Evolutionary conservation across 2,113 vertebrate species (phyloP).

Genomic region (Oncorhynchus masou): DNA sequence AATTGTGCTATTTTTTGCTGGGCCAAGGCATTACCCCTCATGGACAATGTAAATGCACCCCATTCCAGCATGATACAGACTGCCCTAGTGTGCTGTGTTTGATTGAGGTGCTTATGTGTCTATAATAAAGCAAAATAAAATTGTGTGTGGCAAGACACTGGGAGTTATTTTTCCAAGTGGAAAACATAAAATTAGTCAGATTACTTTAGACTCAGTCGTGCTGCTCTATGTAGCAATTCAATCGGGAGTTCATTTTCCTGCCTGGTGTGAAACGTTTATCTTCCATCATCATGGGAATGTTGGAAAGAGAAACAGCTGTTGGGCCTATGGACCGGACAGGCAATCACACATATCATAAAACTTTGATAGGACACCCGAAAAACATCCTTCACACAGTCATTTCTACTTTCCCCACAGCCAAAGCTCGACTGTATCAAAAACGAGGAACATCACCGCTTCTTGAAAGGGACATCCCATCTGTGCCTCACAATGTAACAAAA

Average conservation of each 20-base stretch:
- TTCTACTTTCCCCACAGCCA: not conserved
- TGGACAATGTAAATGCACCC: too few species aligned
- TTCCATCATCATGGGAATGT: not conserved
- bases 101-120: too few species aligned
- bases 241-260: not conserved
- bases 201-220: not conserved
- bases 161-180: not conserved
- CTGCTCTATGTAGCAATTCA: too few species aligned
- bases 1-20: too few species aligned
- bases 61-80: too few species aligned
- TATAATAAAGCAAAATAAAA: too few species aligned
- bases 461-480: not conserved
- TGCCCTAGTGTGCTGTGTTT: too few species aligned
- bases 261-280: conserved; percentile 1
- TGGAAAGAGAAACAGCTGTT: not conserved
- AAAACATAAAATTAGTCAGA: not conserved
- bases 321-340: not conserved
- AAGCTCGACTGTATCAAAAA: not conserved
- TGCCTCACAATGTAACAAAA: not conserved
- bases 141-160: too few species aligned
- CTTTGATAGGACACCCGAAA: not conserved
- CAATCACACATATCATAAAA: not conserved
- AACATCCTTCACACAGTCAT: not conserved
- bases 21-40: too few species aligned
- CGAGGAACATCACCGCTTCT: not conserved